Percentiles rank a stretch among this genome's conserved stretches.
Evolutionary conservation across 2,888 invertebrate species (phyloP).

Genomic region (Fragum fragum): DNA sequence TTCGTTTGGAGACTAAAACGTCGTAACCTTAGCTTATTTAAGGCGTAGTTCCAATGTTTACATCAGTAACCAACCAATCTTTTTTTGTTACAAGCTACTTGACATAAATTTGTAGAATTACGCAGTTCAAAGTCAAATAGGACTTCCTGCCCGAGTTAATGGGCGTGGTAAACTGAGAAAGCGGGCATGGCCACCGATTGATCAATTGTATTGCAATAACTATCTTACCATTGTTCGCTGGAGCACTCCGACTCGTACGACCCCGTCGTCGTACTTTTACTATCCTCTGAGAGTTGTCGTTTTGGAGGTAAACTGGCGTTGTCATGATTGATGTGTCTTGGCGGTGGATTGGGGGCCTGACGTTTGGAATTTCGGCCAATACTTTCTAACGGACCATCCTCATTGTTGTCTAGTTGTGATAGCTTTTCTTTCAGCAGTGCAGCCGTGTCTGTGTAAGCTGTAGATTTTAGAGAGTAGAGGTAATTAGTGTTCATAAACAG

Average conservation of each 20-base stretch:
- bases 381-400: conserved; percentile 51
- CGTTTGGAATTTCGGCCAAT: conserved; percentile 45
- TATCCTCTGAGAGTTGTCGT: conserved; percentile 66
- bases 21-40: too few relatives aligned
- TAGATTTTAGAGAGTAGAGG: neutral
- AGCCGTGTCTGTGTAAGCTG: conserved; percentile 60
- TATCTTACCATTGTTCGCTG: conserved; percentile 64
- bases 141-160: too few relatives aligned
- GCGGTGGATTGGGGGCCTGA: conserved; percentile 48
- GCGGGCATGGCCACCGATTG: too few relatives aligned
- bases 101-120: too few relatives aligned
- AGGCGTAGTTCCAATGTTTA: too few relatives aligned
- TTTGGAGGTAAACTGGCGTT: conserved; percentile 66
- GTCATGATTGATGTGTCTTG: conserved; percentile 13
- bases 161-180: too few relatives aligned
- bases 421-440: conserved; percentile 63
- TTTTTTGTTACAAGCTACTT: too few relatives aligned
- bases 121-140: too few relatives aligned
- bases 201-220: too few relatives aligned
- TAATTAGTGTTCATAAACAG: too few relatives aligned
- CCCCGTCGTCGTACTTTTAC: conserved; percentile 66
- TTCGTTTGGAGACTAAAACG: too few relatives aligned
- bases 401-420: conserved; percentile 55
- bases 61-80: too few relatives aligned
- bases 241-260: conserved; percentile 63